Evolutionary conservation across 2,888 invertebrate genomes (phyloP).

Genomic region (Odontomyia ornata): DNA sequence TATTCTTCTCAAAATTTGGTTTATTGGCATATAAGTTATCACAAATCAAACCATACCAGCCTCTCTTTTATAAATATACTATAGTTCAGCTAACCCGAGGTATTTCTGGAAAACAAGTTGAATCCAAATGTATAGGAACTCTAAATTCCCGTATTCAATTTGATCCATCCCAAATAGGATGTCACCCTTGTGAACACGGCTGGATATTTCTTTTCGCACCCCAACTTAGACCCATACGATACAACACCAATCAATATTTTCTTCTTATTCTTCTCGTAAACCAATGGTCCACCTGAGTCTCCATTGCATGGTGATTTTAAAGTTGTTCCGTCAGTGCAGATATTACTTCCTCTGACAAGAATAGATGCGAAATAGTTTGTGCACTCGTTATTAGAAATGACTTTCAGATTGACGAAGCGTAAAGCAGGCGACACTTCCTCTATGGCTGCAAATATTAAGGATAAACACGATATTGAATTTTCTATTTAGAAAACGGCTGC

Average conservation of each 20-base stretch:
- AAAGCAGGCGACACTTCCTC: conserved; percentile 6
- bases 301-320: conserved; percentile 59
- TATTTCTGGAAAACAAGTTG: no score
- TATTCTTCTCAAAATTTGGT: no score
- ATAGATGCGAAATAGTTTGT: background rate
- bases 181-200: conserved; percentile 44
- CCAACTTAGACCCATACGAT: conserved; percentile 1
- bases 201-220: conserved; percentile 26
- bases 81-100: no score
- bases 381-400: conserved; percentile 1
- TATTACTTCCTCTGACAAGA: background rate
- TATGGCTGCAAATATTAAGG: conserved; percentile 6
- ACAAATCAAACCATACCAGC: no score
- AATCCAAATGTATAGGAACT: no score
- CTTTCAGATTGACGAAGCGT: background rate
- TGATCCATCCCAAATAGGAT: conserved; percentile 44
- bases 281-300: conserved; percentile 61
- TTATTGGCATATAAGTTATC: no score
- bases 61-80: no score
- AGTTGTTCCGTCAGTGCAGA: conserved; percentile 54
- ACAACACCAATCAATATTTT: conserved; percentile 26
- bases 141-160: conserved; percentile 18
- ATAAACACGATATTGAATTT: no score
- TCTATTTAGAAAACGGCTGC: no score
- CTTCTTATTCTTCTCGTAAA: conserved; percentile 49